These are phyloP conservation scores for Cyaniris semiargus DNA, from an alignment of 2,888 invertebrate species.

Conservation along the genomic window DNA sequence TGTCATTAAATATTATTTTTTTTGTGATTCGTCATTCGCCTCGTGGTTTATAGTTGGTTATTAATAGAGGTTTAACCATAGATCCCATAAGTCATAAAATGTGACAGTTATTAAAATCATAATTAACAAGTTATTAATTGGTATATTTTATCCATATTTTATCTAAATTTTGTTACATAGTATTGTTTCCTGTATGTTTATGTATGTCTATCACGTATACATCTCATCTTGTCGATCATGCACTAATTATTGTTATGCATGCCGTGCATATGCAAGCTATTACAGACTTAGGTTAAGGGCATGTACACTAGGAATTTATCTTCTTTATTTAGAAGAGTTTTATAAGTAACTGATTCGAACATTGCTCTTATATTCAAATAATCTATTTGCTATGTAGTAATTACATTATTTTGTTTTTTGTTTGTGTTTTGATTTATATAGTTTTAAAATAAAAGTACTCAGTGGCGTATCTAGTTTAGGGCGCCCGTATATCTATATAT, in stretches of 20 bases:
- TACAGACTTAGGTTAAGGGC: neutral
- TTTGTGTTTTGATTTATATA: neutral
- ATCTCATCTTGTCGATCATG: constrained; percentile 15
- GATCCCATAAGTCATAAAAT: neutral
- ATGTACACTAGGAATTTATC: neutral
- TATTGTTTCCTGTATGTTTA: constrained; percentile 18
- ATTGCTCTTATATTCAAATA: too few species aligned
- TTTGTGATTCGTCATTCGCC: too few species aligned
- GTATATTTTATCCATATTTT: neutral
- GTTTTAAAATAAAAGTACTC: neutral
- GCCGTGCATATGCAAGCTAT: constrained; percentile 10
- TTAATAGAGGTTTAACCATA: neutral
- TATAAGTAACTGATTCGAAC: too few species aligned
- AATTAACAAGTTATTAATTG: constrained; percentile 2
- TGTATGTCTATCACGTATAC: constrained; percentile 7
- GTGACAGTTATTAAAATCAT: neutral
- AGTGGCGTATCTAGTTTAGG: neutral
- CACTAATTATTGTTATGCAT: constrained; percentile 16
- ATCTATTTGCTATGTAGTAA: too few species aligned
- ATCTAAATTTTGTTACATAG: constrained; percentile 12
- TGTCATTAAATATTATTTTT: too few species aligned
- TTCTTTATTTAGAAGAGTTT: neutral
- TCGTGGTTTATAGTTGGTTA: too few species aligned
- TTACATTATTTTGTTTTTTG: neutral
- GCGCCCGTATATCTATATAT: neutral